These are phyloP conservation scores for Philopotamus ludificatus DNA, from an alignment of 1,140 invertebrate genomes.

Conservation along the genomic window DNA sequence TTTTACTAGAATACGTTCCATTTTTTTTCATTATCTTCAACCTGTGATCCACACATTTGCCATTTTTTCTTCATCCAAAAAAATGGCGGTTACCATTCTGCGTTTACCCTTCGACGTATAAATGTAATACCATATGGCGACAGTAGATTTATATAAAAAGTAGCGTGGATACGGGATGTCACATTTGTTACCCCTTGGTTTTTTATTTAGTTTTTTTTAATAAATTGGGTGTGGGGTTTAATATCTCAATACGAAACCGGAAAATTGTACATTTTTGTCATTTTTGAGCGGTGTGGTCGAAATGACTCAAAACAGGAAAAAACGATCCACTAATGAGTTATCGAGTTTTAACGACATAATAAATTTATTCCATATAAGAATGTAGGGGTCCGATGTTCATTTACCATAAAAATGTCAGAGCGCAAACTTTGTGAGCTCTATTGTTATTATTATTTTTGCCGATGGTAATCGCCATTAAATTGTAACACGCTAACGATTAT, in stretches of 20 bases:
- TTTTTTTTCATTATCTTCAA: neutral
- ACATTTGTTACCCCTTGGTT: conserved; percentile 30
- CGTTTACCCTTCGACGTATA: conserved; percentile 37
- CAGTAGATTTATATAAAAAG: conserved; percentile 42
- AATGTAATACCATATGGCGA: conserved; percentile 38
- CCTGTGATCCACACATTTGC: neutral
- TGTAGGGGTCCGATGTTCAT: too few species aligned
- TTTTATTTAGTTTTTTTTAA: conserved; percentile 15
- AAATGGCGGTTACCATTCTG: conserved; percentile 34
- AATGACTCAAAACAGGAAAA: too few species aligned
- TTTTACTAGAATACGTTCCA: neutral
- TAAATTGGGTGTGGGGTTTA: conserved; percentile 29
- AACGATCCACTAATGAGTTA: too few species aligned
- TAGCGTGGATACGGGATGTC: conserved; percentile 33
- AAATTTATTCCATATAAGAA: too few species aligned
- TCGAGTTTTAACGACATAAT: too few species aligned
- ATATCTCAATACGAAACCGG: conserved; percentile 32
- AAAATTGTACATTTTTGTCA: conserved; percentile 14
- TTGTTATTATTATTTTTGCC: too few species aligned
- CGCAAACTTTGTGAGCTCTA: too few species aligned
- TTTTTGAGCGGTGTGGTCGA: neutral
- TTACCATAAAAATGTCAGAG: too few species aligned
- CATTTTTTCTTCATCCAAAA: conserved; percentile 7
- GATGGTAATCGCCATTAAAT: too few species aligned
- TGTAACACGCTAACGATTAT: too few species aligned